phyloP scores from a whole-genome alignment of 2,113 vertebrate genomes.

The Sisor rabdophorus region DNA sequence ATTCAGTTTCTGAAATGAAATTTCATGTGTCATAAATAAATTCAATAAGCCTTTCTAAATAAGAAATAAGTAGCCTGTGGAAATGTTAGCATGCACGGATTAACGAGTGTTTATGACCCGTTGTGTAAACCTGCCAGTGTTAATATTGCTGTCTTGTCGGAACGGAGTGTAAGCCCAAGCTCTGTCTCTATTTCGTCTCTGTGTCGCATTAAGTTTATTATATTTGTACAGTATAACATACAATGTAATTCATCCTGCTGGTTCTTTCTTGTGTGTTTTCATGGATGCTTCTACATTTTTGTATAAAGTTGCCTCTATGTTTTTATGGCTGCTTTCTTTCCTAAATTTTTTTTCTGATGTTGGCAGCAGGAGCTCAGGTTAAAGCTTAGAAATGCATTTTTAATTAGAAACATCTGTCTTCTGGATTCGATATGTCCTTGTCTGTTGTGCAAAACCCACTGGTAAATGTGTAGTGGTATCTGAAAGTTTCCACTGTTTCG shows the following conservation, averaged over 20 bases:
- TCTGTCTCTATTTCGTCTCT: background rate
- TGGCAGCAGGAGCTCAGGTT: background rate
- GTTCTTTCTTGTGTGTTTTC: background rate
- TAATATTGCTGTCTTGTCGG: constrained; percentile 1
- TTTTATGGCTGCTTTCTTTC: background rate
- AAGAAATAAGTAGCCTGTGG: constrained; percentile 29
- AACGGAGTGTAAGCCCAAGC: background rate
- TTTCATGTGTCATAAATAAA: constrained; percentile 9
- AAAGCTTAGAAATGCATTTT: constrained; percentile 24
- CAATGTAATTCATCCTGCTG: background rate
- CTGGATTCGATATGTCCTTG: constrained; percentile 15
- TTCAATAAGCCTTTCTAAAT: constrained; percentile 31
- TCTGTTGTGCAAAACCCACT: constrained; percentile 1
- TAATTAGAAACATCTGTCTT: constrained; percentile 9
- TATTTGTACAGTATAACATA: constrained; percentile 9
- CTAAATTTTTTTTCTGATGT: background rate
- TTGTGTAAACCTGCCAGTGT: constrained; percentile 29
- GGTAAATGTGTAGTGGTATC: background rate
- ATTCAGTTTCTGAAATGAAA: background rate
- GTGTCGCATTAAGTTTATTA: background rate
- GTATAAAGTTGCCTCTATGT: background rate
- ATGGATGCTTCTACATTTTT: background rate
- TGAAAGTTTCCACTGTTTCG: constrained; percentile 5
- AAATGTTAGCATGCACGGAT: constrained; percentile 2
- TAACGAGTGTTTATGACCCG: constrained; percentile 25